Evolutionary conservation across 2,797 vertebrate genomes (phyloP).

Genomic region (Hemitrygon akajei): DNA sequence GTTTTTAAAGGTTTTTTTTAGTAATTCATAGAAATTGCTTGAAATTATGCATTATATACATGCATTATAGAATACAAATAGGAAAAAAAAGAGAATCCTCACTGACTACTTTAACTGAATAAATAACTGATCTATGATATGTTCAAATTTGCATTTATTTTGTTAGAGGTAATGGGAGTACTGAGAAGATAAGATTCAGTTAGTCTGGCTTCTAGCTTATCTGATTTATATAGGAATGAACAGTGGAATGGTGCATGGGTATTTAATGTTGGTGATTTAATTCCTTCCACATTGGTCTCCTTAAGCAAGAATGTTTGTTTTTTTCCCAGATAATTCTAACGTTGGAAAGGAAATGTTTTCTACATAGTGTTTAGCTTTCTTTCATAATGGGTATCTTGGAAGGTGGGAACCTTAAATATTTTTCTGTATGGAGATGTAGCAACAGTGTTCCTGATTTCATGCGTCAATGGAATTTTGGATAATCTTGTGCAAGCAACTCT

Average conservation of each 20-base stretch:
- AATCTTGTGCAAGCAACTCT: background rate
- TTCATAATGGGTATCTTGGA: background rate
- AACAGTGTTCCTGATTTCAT: background rate
- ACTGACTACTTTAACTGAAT: too few relatives aligned
- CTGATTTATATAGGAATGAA: background rate
- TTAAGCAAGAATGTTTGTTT: too few relatives aligned
- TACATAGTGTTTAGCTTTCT: background rate
- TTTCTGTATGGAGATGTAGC: background rate
- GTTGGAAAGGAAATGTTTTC: background rate
- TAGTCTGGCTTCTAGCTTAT: background rate
- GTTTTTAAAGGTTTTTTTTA: background rate
- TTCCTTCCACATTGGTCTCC: background rate
- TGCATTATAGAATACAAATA: background rate
- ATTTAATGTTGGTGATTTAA: background rate
- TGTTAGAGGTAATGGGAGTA: background rate
- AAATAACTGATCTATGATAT: background rate
- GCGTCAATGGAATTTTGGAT: background rate
- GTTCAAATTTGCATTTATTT: background rate
- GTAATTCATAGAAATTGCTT: background rate
- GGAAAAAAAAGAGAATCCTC: background rate
- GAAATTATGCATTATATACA: background rate
- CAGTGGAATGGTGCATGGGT: background rate
- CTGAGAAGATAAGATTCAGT: background rate
- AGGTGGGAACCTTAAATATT: background rate
- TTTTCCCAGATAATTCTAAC: background rate